These are phyloP conservation scores for Globodera ellingtonae DNA, from an alignment of 1,140 invertebrate species.

Conservation along the genomic window DNA sequence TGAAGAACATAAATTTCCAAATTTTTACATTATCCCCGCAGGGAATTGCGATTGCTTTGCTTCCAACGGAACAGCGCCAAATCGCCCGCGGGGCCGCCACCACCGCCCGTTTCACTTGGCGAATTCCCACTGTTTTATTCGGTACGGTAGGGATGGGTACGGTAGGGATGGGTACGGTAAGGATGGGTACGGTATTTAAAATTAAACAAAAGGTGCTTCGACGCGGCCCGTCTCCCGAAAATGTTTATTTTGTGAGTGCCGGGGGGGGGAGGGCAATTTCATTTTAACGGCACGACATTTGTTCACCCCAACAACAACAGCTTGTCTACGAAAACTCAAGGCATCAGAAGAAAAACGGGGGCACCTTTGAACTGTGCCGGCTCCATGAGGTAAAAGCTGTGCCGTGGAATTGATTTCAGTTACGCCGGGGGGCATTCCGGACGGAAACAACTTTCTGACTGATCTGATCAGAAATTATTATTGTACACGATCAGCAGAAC, in stretches of 20 bases:
- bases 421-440: neutral
- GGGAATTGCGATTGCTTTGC: slow-evolving; percentile 12
- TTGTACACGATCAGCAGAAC: no score
- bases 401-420: no score
- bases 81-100: slow-evolving; percentile 30
- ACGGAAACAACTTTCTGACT: neutral
- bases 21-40: neutral
- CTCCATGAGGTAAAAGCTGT: slow-evolving; percentile 7
- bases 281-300: slow-evolving; percentile 2
- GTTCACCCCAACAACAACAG: slow-evolving; percentile 21
- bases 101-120: slow-evolving; percentile 14
- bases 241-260: slow-evolving; percentile 50
- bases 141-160: slow-evolving; percentile 13
- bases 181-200: neutral
- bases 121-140: slow-evolving; percentile 47
- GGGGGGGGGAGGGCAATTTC: neutral
- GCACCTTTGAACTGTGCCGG: slow-evolving; percentile 51
- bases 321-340: slow-evolving; percentile 50
- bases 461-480: neutral
- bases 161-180: neutral
- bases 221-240: slow-evolving; percentile 36
- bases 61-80: neutral
- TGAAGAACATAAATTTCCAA: neutral
- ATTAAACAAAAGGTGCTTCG: neutral
- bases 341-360: slow-evolving; percentile 46